Evolutionary conservation across 1,140 invertebrate genomes (phyloP).

Genomic region (Luehdorfia chinensis): DNA sequence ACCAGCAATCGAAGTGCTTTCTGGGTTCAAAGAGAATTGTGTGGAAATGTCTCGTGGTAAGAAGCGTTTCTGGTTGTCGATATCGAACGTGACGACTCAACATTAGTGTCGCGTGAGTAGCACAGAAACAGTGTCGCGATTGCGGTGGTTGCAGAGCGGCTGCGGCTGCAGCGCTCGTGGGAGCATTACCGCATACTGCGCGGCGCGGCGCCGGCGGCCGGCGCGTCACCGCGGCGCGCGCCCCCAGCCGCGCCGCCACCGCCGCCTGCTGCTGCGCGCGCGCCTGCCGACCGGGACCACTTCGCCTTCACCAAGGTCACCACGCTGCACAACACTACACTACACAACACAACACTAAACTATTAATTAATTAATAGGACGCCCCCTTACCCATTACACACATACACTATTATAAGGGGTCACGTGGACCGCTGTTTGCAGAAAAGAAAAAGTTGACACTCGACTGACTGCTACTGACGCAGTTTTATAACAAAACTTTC

Average conservation of each 20-base stretch:
- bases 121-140: neutral
- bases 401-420: too few species aligned
- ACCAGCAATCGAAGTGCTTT: too few species aligned
- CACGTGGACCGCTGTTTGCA: too few species aligned
- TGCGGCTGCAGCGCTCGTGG: slow-evolving; percentile 87
- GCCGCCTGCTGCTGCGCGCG: slow-evolving; percentile 64
- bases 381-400: neutral
- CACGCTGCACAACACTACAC: neutral
- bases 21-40: too few species aligned
- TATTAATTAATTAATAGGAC: too few species aligned
- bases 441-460: too few species aligned
- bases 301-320: slow-evolving; percentile 80
- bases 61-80: too few species aligned
- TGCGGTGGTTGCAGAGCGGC: slow-evolving; percentile 76
- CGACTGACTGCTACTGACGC: too few species aligned
- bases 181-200: slow-evolving; percentile 86
- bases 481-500: too few species aligned
- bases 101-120: too few species aligned
- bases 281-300: slow-evolving; percentile 82
- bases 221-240: slow-evolving; percentile 37
- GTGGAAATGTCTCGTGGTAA: too few species aligned
- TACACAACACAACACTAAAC: neutral
- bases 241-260: slow-evolving; percentile 34
- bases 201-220: slow-evolving; percentile 56
- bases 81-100: too few species aligned